Evolutionary conservation across 2,888 invertebrate genomes (phyloP).

Genomic region (Chrysolina oricalcia): DNA sequence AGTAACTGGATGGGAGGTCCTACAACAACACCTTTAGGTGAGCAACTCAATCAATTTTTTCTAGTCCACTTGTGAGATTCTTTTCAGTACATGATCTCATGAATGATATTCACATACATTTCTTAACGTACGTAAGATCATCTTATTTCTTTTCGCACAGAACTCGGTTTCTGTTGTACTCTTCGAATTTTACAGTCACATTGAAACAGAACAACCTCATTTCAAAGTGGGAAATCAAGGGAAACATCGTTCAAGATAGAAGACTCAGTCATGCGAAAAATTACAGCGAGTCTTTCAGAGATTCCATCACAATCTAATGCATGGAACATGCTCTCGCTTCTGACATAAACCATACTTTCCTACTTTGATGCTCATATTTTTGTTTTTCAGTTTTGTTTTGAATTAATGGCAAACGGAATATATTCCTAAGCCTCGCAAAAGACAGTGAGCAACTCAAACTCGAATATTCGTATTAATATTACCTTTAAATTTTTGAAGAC

Average conservation of each 20-base stretch:
- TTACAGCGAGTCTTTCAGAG: not conserved
- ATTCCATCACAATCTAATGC: not conserved
- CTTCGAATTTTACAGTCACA: not conserved
- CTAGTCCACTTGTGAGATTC: too few species aligned
- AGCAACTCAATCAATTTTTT: constrained; percentile 24
- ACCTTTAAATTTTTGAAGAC: too few species aligned
- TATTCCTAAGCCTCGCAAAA: too few species aligned
- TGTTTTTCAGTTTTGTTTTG: not conserved
- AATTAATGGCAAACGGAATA: too few species aligned
- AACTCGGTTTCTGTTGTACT: not conserved
- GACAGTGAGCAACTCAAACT: too few species aligned
- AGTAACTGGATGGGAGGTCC: constrained; percentile 83
- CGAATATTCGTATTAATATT: too few species aligned
- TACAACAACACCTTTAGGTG: constrained; percentile 62
- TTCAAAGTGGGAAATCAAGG: not conserved
- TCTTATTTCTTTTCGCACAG: too few species aligned
- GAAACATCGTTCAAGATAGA: not conserved
- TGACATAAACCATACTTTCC: not conserved
- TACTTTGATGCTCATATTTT: not conserved
- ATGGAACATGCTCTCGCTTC: not conserved
- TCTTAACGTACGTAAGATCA: too few species aligned
- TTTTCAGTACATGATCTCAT: too few species aligned
- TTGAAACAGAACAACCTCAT: not conserved
- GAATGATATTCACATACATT: too few species aligned
- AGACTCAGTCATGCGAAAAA: constrained; percentile 4